Evolutionary conservation across 2,797 vertebrate species (phyloP).

Genomic region (Scomberomorus guttatus): DNA sequence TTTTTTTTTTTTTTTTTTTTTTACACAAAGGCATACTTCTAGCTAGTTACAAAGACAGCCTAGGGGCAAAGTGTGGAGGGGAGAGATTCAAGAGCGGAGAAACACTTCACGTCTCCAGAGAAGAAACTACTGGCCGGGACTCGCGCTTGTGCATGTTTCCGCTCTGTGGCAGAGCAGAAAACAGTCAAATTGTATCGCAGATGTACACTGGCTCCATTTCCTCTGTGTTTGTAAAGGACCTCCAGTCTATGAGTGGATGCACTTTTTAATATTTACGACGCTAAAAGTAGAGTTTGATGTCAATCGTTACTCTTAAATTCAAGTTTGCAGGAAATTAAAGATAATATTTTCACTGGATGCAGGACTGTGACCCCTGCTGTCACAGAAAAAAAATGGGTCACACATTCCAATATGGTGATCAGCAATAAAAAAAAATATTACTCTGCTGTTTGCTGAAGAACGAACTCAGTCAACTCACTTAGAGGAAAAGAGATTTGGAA

Average conservation of each 20-base stretch:
- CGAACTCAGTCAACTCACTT: constrained; percentile 71
- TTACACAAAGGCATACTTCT: constrained; percentile 74
- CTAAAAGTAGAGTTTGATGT: not conserved
- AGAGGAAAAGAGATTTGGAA: constrained; percentile 51
- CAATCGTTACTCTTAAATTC: constrained; percentile 31
- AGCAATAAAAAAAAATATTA: constrained; percentile 28
- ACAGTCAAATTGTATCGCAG: constrained; percentile 58
- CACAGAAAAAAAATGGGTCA: constrained; percentile 37
- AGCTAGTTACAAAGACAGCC: constrained; percentile 69
- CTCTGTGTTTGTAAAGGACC: constrained; percentile 6
- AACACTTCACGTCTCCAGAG: constrained; percentile 65
- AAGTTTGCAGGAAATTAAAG: constrained; percentile 41
- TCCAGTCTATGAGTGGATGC: not conserved
- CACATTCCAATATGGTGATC: constrained; percentile 69
- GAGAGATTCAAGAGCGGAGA: constrained; percentile 62
- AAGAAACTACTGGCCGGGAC: constrained; percentile 59
- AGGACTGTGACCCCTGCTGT: constrained; percentile 51
- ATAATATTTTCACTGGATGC: constrained; percentile 56
- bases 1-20: constrained; percentile 46
- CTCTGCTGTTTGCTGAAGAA: constrained; percentile 50
- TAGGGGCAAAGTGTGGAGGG: constrained; percentile 52
- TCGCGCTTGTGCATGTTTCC: constrained; percentile 62
- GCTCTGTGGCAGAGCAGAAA: constrained; percentile 54
- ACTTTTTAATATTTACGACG: not conserved
- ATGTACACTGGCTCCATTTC: constrained; percentile 48